Conservation (phyloP, 2,888 invertebrate species). For the Agriopis marginaria region DNA sequence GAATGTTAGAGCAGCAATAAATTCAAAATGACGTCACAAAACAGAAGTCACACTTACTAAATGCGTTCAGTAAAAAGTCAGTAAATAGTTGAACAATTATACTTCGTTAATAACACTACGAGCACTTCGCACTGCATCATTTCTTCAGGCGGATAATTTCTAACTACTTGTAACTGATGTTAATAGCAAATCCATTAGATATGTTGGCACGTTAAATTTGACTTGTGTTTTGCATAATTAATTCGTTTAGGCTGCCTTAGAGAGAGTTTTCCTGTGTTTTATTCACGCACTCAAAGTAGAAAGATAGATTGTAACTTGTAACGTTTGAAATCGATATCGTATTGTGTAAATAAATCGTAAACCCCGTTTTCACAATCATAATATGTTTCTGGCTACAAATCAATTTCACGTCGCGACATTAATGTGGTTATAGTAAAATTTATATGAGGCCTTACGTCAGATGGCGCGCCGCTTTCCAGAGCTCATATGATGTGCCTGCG, state of each 20-base stretch:
- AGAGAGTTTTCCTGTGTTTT: conserved; percentile 3
- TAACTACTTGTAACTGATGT: conserved; percentile 32
- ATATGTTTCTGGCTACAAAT: conserved; percentile 86
- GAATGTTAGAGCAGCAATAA: not conserved
- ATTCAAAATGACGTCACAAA: not conserved
- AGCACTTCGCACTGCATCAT: conserved; percentile 25
- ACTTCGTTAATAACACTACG: conserved; percentile 17
- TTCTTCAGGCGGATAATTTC: conserved; percentile 33
- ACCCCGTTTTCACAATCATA: conserved; percentile 86
- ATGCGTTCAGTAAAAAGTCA: not conserved
- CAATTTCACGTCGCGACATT: conserved; percentile 86
- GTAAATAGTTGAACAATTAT: conserved; percentile 17
- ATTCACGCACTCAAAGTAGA: conserved; percentile 48
- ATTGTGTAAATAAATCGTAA: conserved; percentile 86
- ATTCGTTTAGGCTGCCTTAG: conserved; percentile 23
- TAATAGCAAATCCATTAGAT: conserved; percentile 42
- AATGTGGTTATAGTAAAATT: conserved; percentile 85
- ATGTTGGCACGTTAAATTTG: conserved; percentile 32
- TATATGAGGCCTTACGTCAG: conserved; percentile 84
- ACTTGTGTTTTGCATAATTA: conserved; percentile 35
- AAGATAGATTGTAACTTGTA: conserved; percentile 79
- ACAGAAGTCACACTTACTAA: not conserved
- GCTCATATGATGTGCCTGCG: conserved; percentile 67
- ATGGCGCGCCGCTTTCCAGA: conserved; percentile 72
- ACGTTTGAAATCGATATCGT: conserved; percentile 75